phyloP scores from a whole-genome alignment of 64 coral and sea anemone genomes.

The Porites australiensis region DNA sequence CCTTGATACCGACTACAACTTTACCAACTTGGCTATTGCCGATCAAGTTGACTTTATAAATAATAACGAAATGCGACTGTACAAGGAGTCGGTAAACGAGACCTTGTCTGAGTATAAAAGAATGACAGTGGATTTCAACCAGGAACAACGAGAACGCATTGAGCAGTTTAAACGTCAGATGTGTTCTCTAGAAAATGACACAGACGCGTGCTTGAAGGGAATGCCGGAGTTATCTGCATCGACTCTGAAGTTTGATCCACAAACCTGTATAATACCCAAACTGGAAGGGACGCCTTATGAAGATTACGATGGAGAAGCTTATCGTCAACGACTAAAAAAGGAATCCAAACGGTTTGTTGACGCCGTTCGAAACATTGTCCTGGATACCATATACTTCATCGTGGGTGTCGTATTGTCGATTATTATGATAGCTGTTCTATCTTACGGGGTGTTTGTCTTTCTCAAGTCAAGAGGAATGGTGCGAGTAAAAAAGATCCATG shows the following conservation, averaged over 20 bases:
- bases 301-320: slow-evolving; percentile 53
- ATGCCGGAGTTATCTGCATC: background rate
- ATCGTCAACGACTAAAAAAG: slow-evolving; percentile 63
- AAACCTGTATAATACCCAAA: slow-evolving; percentile 66
- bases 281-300: slow-evolving; percentile 51
- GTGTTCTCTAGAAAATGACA: slow-evolving; percentile 58
- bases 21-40: slow-evolving; percentile 67
- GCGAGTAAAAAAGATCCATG: slow-evolving; percentile 64
- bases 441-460: slow-evolving; percentile 51
- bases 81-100: slow-evolving; percentile 59
- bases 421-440: slow-evolving; percentile 26
- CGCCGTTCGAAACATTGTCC: slow-evolving; percentile 74
- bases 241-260: slow-evolving; percentile 39
- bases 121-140: slow-evolving; percentile 55
- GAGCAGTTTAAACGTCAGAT: slow-evolving; percentile 53
- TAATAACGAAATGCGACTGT: slow-evolving; percentile 69
- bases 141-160: slow-evolving; percentile 41
- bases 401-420: slow-evolving; percentile 29
- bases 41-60: slow-evolving; percentile 79
- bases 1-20: slow-evolving; percentile 65
- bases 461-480: slow-evolving; percentile 88
- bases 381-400: slow-evolving; percentile 83
- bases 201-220: background rate
- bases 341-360: slow-evolving; percentile 86
- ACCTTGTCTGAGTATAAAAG: slow-evolving; percentile 39